Evolutionary conservation across 1,140 invertebrate genomes (phyloP).

Genomic region (Coptotermes formosanus): DNA sequence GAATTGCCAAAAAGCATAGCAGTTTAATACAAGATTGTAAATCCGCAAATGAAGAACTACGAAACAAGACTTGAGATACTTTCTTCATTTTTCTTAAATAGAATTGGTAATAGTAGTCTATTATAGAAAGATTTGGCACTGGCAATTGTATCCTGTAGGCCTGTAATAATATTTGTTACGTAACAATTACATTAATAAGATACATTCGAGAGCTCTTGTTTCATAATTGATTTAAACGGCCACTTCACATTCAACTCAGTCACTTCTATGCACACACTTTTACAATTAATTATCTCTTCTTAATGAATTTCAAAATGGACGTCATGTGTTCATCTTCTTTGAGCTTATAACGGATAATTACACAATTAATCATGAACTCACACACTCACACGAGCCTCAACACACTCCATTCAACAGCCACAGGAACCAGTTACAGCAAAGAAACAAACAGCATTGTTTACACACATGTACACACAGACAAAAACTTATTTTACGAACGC

Average conservation of each 20-base stretch:
- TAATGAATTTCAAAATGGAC: slow-evolving; percentile 3
- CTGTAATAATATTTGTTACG: background rate
- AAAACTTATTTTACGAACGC: no score
- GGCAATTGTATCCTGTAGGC: background rate
- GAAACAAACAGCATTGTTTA: no score
- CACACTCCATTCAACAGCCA: background rate
- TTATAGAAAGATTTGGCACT: slow-evolving; percentile 19
- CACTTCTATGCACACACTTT: background rate
- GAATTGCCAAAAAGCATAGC: background rate
- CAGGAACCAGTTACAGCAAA: background rate
- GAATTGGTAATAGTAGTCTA: background rate
- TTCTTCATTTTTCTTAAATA: background rate
- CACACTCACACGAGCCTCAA: background rate
- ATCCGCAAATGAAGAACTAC: background rate
- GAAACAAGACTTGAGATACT: background rate
- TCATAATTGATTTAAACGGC: background rate
- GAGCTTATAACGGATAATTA: slow-evolving; percentile 2
- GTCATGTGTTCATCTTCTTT: background rate
- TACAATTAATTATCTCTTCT: background rate
- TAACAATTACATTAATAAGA: slow-evolving; percentile 18
- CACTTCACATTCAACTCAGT: background rate
- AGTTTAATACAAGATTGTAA: background rate
- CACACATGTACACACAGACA: no score
- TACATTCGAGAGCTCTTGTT: background rate
- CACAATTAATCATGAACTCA: background rate